Percentiles rank a stretch among this genome's conserved stretches.
phyloP scores from a whole-genome alignment of 2,113 vertebrate genomes.

The Misgurnus anguillicaudatus region DNA sequence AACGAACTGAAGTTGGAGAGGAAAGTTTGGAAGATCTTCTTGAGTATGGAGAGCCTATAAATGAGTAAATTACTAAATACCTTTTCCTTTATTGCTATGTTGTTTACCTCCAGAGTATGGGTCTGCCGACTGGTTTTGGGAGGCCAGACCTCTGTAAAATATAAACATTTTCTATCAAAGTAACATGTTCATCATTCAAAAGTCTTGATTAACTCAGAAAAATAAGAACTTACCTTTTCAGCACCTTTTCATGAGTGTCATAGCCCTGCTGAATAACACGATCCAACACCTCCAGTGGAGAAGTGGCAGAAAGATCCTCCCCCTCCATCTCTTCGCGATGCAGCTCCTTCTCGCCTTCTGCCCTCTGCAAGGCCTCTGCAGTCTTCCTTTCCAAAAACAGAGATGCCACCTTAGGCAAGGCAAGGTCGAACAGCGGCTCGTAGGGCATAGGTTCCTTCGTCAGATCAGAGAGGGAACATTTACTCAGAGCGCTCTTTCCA shows the following conservation, averaged over 20 bases:
- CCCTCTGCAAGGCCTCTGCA: constrained; percentile 77
- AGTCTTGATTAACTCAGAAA: neutral
- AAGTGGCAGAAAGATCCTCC: constrained; percentile 64
- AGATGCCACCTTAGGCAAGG: constrained; percentile 86
- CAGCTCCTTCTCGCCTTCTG: constrained; percentile 53
- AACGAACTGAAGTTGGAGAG: constrained; percentile 8
- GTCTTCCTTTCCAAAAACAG: constrained; percentile 86
- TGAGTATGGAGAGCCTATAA: constrained; percentile 5
- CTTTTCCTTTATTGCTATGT: constrained; percentile 72
- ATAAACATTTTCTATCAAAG: constrained; percentile 17
- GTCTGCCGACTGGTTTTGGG: constrained; percentile 83
- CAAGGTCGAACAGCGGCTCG: constrained; percentile 88
- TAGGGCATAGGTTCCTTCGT: constrained; percentile 73
- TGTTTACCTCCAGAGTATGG: constrained; percentile 92
- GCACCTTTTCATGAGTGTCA: constrained; percentile 83
- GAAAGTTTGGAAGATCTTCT: constrained; percentile 26
- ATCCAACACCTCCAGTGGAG: constrained; percentile 88
- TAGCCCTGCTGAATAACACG: constrained; percentile 87
- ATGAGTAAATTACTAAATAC: constrained; percentile 60
- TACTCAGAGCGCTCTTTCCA: constrained; percentile 56
- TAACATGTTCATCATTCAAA: constrained; percentile 35
- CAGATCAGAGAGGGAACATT: constrained; percentile 18
- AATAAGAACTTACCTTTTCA: constrained; percentile 77
- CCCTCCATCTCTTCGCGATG: constrained; percentile 34
- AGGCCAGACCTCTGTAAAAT: constrained; percentile 79